phyloP scores from a whole-genome alignment of 37 sponge, comb jelly and placozoan genomes.

The Theonella swinhoei region DNA sequence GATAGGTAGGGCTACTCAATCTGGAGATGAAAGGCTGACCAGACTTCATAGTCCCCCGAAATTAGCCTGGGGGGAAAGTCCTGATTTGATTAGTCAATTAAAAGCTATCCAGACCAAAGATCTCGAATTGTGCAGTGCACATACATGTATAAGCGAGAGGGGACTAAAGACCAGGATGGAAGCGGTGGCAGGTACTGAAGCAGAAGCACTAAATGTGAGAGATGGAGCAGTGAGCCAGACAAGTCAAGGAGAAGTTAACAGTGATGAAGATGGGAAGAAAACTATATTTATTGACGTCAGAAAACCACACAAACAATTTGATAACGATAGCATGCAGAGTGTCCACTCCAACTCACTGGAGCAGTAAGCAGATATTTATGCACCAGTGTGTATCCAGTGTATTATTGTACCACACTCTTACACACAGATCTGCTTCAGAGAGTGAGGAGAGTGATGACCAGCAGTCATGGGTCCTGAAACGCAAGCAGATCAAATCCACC shows the following conservation, averaged over 20 bases:
- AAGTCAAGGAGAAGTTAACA: background rate
- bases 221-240: background rate
- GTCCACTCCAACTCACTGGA: too few relatives aligned
- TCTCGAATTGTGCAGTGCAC: too few relatives aligned
- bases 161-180: background rate
- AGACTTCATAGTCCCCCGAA: background rate
- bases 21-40: background rate
- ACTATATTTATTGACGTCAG: background rate
- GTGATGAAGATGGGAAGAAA: background rate
- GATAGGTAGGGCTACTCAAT: background rate
- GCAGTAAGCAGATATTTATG: background rate
- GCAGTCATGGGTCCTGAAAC: slow-evolving; percentile 5
- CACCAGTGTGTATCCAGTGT: too few relatives aligned
- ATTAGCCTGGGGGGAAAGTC: background rate
- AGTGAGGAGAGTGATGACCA: slow-evolving; percentile 47
- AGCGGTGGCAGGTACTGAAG: too few relatives aligned
- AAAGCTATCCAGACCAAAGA: too few relatives aligned
- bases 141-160: too few relatives aligned
- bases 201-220: background rate
- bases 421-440: slow-evolving; percentile 24
- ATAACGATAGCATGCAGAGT: background rate
- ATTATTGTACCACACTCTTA: too few relatives aligned
- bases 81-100: background rate
- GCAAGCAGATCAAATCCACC: slow-evolving; percentile 18
- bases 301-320: background rate